phyloP scores from a whole-genome alignment of 92 coral and sea anemone genomes.

The Actinostola sp. region DNA sequence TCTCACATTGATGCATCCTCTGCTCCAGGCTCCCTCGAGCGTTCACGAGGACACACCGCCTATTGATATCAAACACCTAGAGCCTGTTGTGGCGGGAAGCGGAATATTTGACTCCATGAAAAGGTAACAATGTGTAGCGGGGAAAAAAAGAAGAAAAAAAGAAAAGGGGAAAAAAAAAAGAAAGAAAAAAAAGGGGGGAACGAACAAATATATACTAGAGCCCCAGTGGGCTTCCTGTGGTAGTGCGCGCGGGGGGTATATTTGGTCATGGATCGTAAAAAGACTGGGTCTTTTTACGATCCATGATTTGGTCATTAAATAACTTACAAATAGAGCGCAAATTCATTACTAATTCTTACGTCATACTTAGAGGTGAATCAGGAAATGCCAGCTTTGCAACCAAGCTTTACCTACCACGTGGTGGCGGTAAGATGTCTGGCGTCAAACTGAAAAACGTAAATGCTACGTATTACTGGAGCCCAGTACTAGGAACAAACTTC shows the following conservation, averaged over 20 bases:
- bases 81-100: constrained; percentile 15
- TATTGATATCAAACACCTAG: constrained; percentile 46
- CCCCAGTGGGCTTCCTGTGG: too few species aligned
- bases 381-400: constrained; percentile 40
- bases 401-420: constrained; percentile 64
- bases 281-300: too few species aligned
- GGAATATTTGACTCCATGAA: constrained; percentile 49
- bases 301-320: too few species aligned
- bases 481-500: constrained; percentile 45
- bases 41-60: constrained; percentile 45
- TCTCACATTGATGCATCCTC: constrained; percentile 49
- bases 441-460: constrained; percentile 26
- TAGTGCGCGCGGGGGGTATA: too few species aligned
- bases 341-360: background rate
- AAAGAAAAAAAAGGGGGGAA: too few species aligned
- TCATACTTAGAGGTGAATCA: constrained; percentile 32
- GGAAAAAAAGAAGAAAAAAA: too few species aligned
- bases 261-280: too few species aligned
- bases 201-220: too few species aligned
- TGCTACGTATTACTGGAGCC: constrained; percentile 55
- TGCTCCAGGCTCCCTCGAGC: constrained; percentile 41
- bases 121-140: too few species aligned
- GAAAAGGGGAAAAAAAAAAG: too few species aligned
- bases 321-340: background rate
- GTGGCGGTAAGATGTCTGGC: constrained; percentile 37